Conservation (phyloP, 2,888 invertebrate species). For the Conus canariensis region DNA sequence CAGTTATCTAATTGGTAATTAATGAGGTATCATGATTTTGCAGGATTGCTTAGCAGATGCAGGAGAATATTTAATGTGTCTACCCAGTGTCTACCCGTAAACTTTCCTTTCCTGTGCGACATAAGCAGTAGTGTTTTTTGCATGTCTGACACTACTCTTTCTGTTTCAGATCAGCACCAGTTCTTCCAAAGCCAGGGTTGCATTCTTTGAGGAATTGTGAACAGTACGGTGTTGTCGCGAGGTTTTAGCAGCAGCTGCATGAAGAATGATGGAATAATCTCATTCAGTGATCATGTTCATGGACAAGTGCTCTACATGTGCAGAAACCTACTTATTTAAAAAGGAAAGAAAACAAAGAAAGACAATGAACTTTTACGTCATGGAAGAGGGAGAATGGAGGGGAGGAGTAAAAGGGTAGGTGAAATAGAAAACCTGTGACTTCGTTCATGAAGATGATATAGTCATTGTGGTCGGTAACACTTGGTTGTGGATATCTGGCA, state of each 20-base stretch:
- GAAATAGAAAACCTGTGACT: background rate
- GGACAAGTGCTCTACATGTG: background rate
- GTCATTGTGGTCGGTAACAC: background rate
- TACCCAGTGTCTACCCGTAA: too few relatives aligned
- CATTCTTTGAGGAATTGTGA: constrained; percentile 96
- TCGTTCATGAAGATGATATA: background rate
- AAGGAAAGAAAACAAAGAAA: background rate
- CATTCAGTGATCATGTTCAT: background rate
- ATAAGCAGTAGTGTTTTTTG: background rate
- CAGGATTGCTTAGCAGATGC: too few relatives aligned
- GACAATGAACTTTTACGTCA: background rate
- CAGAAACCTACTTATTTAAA: background rate
- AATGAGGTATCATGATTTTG: too few relatives aligned
- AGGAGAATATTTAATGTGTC: too few relatives aligned
- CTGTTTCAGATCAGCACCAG: constrained; percentile 89
- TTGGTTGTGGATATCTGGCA: background rate
- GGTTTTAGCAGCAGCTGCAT: background rate
- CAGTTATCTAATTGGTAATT: too few relatives aligned
- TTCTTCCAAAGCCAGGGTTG: constrained; percentile 94
- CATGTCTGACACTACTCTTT: background rate
- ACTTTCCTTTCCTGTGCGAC: too few relatives aligned
- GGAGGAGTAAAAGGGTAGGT: too few relatives aligned
- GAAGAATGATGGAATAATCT: too few relatives aligned
- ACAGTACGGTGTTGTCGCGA: constrained; percentile 7
- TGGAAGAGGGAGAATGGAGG: background rate